phyloP scores from a whole-genome alignment of 2,888 invertebrate species.

The Eupithecia subumbrata region DNA sequence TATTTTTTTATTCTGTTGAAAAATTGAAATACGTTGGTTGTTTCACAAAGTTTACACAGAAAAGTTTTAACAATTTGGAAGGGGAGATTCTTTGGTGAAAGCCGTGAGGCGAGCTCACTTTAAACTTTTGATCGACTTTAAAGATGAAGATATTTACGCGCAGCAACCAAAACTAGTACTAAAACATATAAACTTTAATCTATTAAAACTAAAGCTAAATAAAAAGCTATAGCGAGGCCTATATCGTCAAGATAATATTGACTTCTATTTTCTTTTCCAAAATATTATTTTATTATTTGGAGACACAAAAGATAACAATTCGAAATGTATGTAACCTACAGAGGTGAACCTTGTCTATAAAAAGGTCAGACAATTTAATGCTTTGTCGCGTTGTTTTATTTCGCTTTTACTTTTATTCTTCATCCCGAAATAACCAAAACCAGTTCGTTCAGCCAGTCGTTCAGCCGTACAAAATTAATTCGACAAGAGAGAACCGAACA shows the following conservation, averaged over 20 bases:
- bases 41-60: not conserved
- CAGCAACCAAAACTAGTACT: no score
- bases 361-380: constrained; percentile 3
- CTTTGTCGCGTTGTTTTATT: not conserved
- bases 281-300: not conserved
- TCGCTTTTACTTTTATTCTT: not conserved
- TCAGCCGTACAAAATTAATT: not conserved
- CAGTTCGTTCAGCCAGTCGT: not conserved
- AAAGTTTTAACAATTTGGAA: not conserved
- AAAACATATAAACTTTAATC: no score
- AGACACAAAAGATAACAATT: not conserved
- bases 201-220: not conserved
- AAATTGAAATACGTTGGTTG: not conserved
- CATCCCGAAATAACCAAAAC: not conserved
- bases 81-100: not conserved
- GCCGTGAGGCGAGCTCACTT: not conserved
- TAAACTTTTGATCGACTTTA: not conserved
- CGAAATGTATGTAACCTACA: not conserved
- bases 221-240: not conserved
- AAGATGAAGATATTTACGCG: no score
- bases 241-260: no score
- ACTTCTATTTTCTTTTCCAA: not conserved
- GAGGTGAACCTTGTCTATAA: not conserved
- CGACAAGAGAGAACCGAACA: not conserved
- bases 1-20: not conserved